Evolutionary conservation across 2,888 invertebrate genomes (phyloP).

Genomic region (Drosophila cognata): DNA sequence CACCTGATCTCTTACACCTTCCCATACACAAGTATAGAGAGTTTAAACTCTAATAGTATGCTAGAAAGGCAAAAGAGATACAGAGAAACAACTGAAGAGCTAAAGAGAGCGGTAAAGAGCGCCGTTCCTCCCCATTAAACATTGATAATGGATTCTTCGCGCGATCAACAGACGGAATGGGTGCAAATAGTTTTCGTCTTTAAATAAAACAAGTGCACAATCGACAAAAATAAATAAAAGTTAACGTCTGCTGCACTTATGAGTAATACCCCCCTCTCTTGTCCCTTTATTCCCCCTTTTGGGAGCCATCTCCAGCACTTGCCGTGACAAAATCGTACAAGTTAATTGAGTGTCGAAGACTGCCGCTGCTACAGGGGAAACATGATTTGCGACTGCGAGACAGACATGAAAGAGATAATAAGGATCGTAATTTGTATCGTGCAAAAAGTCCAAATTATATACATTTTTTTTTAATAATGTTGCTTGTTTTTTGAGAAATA

Average conservation of each 20-base stretch:
- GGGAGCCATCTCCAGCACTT: not conserved
- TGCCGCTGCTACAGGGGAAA: not conserved
- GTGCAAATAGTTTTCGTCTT: conserved; percentile 20
- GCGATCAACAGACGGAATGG: conserved; percentile 6
- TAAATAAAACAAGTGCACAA: conserved; percentile 11
- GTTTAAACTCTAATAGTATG: not conserved
- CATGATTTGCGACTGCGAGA: conserved; percentile 10
- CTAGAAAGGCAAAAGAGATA: not conserved
- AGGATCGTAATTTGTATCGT: not conserved
- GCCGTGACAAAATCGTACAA: not conserved
- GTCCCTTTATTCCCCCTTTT: not conserved
- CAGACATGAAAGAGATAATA: not conserved
- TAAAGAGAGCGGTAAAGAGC: not conserved
- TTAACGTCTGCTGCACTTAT: not conserved
- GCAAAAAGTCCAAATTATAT: not conserved
- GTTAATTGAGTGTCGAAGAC: conserved; percentile 56
- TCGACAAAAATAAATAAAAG: not conserved
- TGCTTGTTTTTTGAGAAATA: not conserved
- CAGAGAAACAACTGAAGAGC: not conserved
- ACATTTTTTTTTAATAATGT: not conserved
- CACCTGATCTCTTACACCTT: not conserved
- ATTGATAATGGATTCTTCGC: conserved; percentile 20
- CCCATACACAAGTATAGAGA: not conserved
- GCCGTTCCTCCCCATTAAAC: not conserved
- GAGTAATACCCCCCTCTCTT: not conserved